Evolutionary conservation across 2,888 invertebrate genomes (phyloP), one percentile per base, ranked within the genome.

Genomic region (Caenorhabditis zanzibari): DNA sequence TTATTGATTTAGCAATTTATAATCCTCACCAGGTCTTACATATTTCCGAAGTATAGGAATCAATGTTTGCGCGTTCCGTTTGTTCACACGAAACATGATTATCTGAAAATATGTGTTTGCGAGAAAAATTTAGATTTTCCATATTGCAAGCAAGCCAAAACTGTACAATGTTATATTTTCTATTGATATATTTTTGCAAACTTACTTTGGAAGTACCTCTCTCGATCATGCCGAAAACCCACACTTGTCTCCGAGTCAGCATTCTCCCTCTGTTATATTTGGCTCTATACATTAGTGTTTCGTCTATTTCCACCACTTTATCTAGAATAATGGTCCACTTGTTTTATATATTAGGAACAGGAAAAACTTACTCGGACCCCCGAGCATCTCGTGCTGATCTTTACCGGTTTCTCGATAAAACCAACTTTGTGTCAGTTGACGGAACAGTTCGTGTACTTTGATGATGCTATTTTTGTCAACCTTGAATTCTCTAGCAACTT

Each of bases 121-220:
- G n/a, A n/a, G n/a, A n/a, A n/a, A n/a, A n/a, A n/a, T n/a, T n/a
- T n/a, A n/a, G n/a, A n/a, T n/a, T n/a, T n/a, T n/a, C n/a, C n/a
- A n/a, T n/a, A n/a, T n/a, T n/a, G n/a, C n/a, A n/a, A n/a, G n/a
- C n/a, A n/a, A n/a, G n/a, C n/a, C n/a, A n/a, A n/a, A n/a, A n/a
- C n/a, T n/a, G n/a, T n/a, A n/a, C n/a, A n/a, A n/a, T n/a, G n/a
- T n/a, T n/a, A n/a, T n/a, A n/a, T n/a, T n/a, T n/a, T n/a, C n/a
- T n/a, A n/a, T n/a, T n/a, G n/a, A n/a, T n/a, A n/a, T n/a, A n/a
- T n/a, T n/a, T n/a, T n/a, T n/a, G n/a, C n/a, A n/a, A n/a, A n/a
- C n/a, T n/a, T 24, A 64, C 44, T 54, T 69, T 52, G 28, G 28
- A 24, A 49, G 19, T 38, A 12, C 19, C 38, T 38, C 52, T n/a